These are phyloP conservation scores for Menidia menidia DNA, from an alignment of 2,797 vertebrate species.

Conservation along the genomic window DNA sequence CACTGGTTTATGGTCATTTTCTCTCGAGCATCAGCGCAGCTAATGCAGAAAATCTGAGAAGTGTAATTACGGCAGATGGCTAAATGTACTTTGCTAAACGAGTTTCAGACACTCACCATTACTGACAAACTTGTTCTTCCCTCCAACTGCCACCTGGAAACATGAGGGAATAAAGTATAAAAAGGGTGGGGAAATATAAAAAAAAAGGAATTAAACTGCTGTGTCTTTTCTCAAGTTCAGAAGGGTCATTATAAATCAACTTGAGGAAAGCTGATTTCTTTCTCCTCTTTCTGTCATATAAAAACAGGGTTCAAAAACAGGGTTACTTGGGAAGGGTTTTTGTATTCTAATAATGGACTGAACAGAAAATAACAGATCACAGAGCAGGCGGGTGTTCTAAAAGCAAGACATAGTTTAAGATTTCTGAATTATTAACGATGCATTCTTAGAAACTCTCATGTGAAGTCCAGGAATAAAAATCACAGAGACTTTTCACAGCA, in stretches of 20 bases:
- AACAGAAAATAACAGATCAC: background rate
- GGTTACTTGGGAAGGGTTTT: background rate
- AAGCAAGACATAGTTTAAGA: background rate
- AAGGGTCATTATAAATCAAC: background rate
- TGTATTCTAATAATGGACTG: background rate
- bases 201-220: background rate
- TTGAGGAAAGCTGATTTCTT: background rate
- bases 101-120: slow-evolving; percentile 79
- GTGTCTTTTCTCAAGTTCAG: background rate
- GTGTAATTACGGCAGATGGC: background rate
- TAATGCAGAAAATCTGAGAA: background rate
- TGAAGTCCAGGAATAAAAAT: background rate
- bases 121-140: slow-evolving; percentile 83
- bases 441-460: background rate
- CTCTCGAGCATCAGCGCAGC: background rate
- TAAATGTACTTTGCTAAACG: background rate
- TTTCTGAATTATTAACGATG: background rate
- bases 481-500: background rate
- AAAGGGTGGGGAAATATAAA: too few species aligned
- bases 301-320: too few species aligned
- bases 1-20: background rate
- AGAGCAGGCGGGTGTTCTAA: background rate
- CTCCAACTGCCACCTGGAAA: slow-evolving; percentile 77
- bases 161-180: background rate
- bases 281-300: background rate